Evolutionary conservation across 2,113 vertebrate species (phyloP).

Genomic region (Aramus guarauna): DNA sequence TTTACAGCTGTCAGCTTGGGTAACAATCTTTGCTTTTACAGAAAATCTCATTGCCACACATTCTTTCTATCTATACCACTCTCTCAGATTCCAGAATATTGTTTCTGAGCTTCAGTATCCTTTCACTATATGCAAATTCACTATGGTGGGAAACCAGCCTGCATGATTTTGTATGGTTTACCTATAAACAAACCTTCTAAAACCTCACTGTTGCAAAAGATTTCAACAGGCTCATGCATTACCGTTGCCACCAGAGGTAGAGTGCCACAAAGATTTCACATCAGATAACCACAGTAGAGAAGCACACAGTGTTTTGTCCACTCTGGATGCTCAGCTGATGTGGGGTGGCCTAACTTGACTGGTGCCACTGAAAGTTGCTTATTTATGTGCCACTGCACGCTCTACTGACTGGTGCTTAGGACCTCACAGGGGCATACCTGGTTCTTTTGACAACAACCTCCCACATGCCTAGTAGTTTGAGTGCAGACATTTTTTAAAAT

Average conservation of each 20-base stretch:
- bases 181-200: background rate
- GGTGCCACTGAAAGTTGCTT: background rate
- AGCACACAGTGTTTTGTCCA: background rate
- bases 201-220: background rate
- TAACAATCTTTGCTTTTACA: background rate
- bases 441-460: background rate
- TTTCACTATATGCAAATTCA: background rate
- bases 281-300: background rate
- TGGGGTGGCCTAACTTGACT: background rate
- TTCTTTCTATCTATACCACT: background rate
- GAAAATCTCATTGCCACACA: background rate
- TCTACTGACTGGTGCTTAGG: background rate
- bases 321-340: background rate
- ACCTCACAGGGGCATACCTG: background rate
- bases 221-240: background rate
- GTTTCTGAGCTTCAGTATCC: background rate
- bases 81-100: background rate
- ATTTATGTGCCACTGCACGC: background rate
- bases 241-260: background rate
- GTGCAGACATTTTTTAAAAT: background rate
- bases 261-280: background rate
- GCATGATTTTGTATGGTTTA: background rate
- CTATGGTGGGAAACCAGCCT: background rate
- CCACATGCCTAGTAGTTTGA: background rate
- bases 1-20: background rate